phyloP scores from a whole-genome alignment of 2,797 vertebrate genomes.

The Taenioides sp. region DNA sequence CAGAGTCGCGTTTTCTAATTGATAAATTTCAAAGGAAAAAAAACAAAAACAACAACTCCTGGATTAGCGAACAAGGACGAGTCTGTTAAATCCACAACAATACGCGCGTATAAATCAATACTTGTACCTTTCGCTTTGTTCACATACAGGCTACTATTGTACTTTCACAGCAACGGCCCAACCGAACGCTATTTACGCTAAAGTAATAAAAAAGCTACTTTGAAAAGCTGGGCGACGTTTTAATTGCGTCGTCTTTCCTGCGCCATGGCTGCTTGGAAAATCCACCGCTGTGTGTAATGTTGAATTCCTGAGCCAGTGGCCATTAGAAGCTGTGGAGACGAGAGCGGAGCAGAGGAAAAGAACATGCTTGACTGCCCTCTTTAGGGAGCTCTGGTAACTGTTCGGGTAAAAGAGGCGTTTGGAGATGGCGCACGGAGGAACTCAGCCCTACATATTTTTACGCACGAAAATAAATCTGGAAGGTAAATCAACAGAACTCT shows the following conservation, averaged over 20 bases:
- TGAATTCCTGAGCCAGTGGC: conserved; percentile 75
- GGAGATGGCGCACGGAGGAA: conserved; percentile 41
- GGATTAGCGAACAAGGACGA: conserved; percentile 58
- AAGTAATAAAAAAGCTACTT: conserved; percentile 50
- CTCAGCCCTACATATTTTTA: conserved; percentile 33
- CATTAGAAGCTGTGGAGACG: conserved; percentile 74
- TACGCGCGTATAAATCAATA: conserved; percentile 73
- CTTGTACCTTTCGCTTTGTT: conserved; percentile 41
- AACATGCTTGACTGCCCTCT: conserved; percentile 93
- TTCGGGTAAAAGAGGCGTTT: conserved; percentile 56
- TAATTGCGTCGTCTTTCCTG: conserved; percentile 72
- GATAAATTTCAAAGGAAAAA: conserved; percentile 48
- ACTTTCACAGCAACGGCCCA: conserved; percentile 68
- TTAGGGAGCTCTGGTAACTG: conserved; percentile 89
- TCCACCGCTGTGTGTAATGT: conserved; percentile 69
- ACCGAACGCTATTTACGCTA: conserved; percentile 71
- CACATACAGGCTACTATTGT: conserved; percentile 58
- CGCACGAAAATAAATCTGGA: conserved; percentile 32
- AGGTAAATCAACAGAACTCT: conserved; percentile 9
- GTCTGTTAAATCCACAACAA: conserved; percentile 67
- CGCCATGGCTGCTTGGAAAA: conserved; percentile 65
- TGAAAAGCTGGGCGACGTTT: conserved; percentile 73
- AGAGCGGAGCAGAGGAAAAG: conserved; percentile 58
- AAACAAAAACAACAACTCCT: conserved; percentile 16
- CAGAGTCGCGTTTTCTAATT: conserved; percentile 47